These are phyloP conservation scores for Arvicola amphibius DNA, from an alignment of 2,797 vertebrate species.

Conservation along the genomic window DNA sequence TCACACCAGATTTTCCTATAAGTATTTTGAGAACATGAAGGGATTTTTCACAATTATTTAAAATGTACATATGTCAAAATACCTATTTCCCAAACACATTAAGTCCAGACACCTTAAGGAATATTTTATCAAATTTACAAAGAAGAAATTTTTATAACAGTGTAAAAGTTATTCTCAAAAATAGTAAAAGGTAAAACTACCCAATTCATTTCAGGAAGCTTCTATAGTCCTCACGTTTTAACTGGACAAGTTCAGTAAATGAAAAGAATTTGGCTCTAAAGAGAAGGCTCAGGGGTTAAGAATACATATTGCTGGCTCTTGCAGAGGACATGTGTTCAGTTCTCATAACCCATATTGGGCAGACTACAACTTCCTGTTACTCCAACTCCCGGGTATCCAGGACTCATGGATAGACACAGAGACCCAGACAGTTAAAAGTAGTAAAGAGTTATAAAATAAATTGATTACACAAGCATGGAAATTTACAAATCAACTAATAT, in stretches of 20 bases:
- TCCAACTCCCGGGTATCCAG: not conserved
- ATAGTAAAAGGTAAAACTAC: not conserved
- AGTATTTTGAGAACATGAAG: not conserved
- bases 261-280: not conserved
- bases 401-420: not conserved
- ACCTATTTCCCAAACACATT: not conserved
- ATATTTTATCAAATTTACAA: conserved; percentile 6
- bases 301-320: too few species aligned
- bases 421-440: not conserved
- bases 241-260: not conserved
- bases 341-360: not conserved
- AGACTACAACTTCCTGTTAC: not conserved
- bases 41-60: not conserved
- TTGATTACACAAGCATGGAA: not conserved
- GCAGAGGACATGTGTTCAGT: not conserved
- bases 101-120: not conserved
- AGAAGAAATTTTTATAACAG: not conserved
- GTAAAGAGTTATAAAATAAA: not conserved
- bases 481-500: not conserved
- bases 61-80: not conserved
- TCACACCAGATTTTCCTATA: not conserved
- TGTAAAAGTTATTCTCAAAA: not conserved
- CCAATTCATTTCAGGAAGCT: not conserved
- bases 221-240: not conserved
- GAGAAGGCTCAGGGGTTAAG: not conserved